A percentile compares a stretch with the other conserved stretches of the same genome.
phyloP scores from a whole-genome alignment of 2,888 invertebrate genomes.

The Dioctria linearis region DNA sequence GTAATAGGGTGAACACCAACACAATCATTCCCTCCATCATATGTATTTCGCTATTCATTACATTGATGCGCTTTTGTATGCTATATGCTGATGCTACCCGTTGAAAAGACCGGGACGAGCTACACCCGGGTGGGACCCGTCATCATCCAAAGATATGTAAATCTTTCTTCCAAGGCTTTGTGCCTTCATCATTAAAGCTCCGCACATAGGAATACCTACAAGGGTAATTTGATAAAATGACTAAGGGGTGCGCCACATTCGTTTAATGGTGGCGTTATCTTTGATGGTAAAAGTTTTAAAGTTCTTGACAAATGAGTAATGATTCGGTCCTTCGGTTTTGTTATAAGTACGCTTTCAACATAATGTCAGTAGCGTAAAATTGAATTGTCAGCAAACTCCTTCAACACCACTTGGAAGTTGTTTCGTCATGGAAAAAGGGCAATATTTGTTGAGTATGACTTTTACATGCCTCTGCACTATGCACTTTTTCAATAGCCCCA shows the following conservation, averaged over 20 bases:
- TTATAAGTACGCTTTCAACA: constrained; percentile 3
- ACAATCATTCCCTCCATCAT: background rate
- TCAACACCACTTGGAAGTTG: background rate
- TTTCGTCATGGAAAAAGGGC: background rate
- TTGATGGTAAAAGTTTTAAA: constrained; percentile 13
- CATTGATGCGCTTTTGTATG: constrained; percentile 5
- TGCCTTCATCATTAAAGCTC: constrained; percentile 36
- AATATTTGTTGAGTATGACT: background rate
- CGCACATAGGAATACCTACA: background rate
- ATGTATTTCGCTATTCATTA: constrained; percentile 17
- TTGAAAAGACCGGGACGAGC: background rate
- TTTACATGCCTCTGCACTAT: too few relatives aligned
- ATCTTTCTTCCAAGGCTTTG: constrained; percentile 21
- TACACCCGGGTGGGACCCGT: constrained; percentile 3
- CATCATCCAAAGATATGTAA: constrained; percentile 22
- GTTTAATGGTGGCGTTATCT: constrained; percentile 19
- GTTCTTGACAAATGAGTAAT: constrained; percentile 34
- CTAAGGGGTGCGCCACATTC: background rate
- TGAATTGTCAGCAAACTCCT: constrained; percentile 32
- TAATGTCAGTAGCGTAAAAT: background rate
- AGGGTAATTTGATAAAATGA: constrained; percentile 29
- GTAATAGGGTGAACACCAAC: background rate
- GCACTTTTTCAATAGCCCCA: background rate
- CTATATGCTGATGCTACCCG: background rate
- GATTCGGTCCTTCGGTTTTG: constrained; percentile 18